Base-by-base conservation (phyloP, 2,113 vertebrate species). In the Phrynosoma platyrhinos region DNA sequence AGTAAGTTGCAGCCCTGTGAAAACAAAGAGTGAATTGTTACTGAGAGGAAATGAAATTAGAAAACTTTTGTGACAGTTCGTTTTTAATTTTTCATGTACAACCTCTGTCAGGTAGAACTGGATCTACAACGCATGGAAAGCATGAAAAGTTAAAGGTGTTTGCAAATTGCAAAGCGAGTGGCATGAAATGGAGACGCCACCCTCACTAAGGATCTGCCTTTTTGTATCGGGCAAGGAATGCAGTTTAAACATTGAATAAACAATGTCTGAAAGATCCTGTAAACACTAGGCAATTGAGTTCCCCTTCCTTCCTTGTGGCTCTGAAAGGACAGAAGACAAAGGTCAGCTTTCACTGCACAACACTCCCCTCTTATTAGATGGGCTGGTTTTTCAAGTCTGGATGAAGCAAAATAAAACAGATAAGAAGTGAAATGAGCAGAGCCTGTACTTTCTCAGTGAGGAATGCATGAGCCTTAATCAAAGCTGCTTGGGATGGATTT, bases 1-100 rank as follows among this genome's bases (percentile, higher is more conserved):
- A 42, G 52, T 14, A 58, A 27, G 47, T 47, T 47, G 47, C 47
- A 47, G 47, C 47, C 7, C 47, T 74, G 68, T 74, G 85, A 68
- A 68, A 83, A 71, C 13, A 4, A 66, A 47, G 32, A 55, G 2
- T 1, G 0, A 25, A 10, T 0, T 0, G 47, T n/a, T 27, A 23
- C 68, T 30, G 25, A 69, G 68, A 69, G 68, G 27, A 42, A 47
- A 40, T 1, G 20, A 42, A 89, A 80, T 74, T 40, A 55, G 5
- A 32, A 42, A 79, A 71, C 66, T 72, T 89, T 83, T 8, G 12
- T 68, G 20, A 52, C 27, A 53, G 20, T 40, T 62, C 30, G 21
- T 4, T 84, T 80, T 32, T 5, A 30, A 85, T 40, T 78, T 5
- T n/a, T 80, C 9, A 84, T 30, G 79, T 87, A 58, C 0, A 10